Percentiles rank a stretch among this genome's conserved stretches.
Conservation (phyloP, 2,888 invertebrate genomes). For the Chaetogeoica ovagalla region DNA sequence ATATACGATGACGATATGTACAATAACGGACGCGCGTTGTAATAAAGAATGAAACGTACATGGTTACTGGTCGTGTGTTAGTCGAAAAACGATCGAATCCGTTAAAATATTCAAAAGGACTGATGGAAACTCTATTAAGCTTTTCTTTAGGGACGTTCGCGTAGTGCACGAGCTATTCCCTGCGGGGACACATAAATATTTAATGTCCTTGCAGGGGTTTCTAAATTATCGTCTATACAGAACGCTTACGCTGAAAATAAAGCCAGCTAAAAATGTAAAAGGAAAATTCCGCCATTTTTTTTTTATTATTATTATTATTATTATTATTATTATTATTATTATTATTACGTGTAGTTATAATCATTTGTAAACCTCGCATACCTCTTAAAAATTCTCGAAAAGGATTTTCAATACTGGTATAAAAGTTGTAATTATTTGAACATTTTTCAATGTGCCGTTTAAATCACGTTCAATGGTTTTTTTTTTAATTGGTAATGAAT, state of each 20-base stretch:
- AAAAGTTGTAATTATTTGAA: too few species aligned
- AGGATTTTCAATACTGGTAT: too few species aligned
- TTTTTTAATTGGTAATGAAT: too few species aligned
- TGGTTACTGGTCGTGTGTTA: background rate
- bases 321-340: too few species aligned
- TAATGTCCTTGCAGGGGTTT: constrained; percentile 35
- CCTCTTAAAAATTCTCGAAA: too few species aligned
- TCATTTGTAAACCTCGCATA: too few species aligned
- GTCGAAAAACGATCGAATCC: constrained; percentile 39
- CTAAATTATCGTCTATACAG: background rate
- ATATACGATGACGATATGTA: background rate
- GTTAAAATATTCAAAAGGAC: constrained; percentile 51
- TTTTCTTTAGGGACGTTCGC: constrained; percentile 40
- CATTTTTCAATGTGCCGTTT: too few species aligned
- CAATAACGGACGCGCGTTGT: background rate
- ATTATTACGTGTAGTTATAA: too few species aligned
- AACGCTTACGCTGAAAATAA: background rate
- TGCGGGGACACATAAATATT: constrained; percentile 40
- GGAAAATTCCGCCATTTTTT: background rate
- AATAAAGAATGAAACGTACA: background rate
- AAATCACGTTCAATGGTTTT: too few species aligned
- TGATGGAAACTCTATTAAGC: constrained; percentile 48
- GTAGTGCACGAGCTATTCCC: background rate
- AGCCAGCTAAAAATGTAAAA: background rate
- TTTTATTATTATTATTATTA: too few species aligned